Base-by-base conservation (phyloP, 2,113 vertebrate genomes). In the Jacana jacana region DNA sequence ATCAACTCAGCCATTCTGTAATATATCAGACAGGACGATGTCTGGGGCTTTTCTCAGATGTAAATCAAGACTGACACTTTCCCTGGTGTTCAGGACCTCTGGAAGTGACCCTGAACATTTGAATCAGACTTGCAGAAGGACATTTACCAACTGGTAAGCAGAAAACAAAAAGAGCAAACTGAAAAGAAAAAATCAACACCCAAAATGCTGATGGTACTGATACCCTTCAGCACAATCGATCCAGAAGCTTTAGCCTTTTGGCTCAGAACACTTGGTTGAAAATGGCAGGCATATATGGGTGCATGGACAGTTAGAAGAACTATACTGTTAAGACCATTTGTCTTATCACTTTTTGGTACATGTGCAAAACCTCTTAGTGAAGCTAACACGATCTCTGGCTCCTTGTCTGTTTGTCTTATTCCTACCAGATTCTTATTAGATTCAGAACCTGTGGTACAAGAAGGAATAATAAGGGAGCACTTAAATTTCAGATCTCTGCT, bases 21-120 rank as follows among this genome's bases (percentile, higher is more conserved):
- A 66, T 81, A 86, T 66, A 94, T 86, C 58, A 85, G 75, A 81
- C 30, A 73, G 39, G 40, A 55, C 28, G 55, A 49, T 31, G 77
- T 81, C 69, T 76, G 37, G 35, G 40, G 69, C 72, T 80, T 35
- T 89, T 78, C 48, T 92, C 44, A 84, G 57, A 93, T 66, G 28
- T 58, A 91, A 96, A 95, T 37, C 63, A 82, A 95, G 89, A 52
- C 44, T 63, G 75, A 93, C 57, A 65, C 31, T 84, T 80, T 49
- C 44, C 37, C 44, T 70, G 20, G 52, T 88, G 33, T 44, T 54
- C 49, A 10, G 49, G 49, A 75, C 31, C 42, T 83, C 66, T 84
- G 49, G 39, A 93, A 86, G 63, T 75, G 78, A 93, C 68, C 68
- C 84, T 7, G 7, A 96, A 96, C 71, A 90, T 86, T 25, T 87